Conservation (phyloP, 2,797 vertebrate species). For the Oreochromis mossambicus region DNA sequence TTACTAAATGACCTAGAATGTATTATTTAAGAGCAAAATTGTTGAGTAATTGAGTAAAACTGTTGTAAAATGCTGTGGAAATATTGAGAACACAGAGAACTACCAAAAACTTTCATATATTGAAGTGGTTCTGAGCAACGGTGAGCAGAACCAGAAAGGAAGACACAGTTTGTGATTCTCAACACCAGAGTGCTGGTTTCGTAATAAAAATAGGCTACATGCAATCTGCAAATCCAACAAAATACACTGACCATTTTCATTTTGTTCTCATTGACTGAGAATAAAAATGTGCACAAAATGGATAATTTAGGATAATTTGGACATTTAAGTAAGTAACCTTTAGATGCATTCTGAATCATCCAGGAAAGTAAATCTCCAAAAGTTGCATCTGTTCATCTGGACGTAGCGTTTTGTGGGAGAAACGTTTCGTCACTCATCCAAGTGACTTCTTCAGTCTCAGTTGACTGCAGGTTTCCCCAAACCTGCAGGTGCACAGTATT, state of each 20-base stretch:
- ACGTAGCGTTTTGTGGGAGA: too few species aligned
- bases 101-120: not conserved
- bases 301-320: not conserved
- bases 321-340: not conserved
- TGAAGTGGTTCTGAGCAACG: not conserved
- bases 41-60: not conserved
- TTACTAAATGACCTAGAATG: not conserved
- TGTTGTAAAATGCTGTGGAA: not conserved
- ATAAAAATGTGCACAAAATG: not conserved
- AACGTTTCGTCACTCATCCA: too few species aligned
- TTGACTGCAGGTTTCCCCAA: too few species aligned
- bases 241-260: not conserved
- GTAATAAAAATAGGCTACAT: not conserved
- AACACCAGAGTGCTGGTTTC: not conserved
- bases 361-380: too few species aligned
- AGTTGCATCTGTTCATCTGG: too few species aligned
- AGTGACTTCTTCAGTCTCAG: too few species aligned
- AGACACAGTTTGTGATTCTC: not conserved
- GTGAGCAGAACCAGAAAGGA: not conserved
- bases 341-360: not conserved
- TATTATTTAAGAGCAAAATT: not conserved
- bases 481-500: too few species aligned
- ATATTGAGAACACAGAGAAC: not conserved
- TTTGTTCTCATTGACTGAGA: not conserved
- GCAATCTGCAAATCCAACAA: not conserved